Conservation (phyloP, 2,113 vertebrate species). For the Coregonus clupeaformis region DNA sequence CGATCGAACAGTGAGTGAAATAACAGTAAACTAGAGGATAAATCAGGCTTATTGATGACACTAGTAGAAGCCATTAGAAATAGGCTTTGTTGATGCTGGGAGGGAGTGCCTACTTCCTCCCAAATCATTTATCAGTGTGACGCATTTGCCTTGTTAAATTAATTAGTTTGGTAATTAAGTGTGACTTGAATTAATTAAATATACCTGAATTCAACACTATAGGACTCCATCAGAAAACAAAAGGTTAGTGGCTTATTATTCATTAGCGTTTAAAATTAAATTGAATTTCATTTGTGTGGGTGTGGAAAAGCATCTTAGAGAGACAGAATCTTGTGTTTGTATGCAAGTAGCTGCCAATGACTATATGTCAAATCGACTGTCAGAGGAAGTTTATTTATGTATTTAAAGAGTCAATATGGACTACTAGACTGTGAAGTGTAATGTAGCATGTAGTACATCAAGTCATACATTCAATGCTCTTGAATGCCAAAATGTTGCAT, state of each 20-base stretch:
- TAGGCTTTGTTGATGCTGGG: conserved; percentile 34
- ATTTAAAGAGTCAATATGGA: background rate
- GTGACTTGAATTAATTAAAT: conserved; percentile 76
- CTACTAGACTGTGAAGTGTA: conserved; percentile 28
- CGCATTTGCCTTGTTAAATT: conserved; percentile 69
- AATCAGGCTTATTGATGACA: background rate
- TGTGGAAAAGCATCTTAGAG: conserved; percentile 13
- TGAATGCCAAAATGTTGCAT: too few relatives aligned
- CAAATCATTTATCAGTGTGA: conserved; percentile 53
- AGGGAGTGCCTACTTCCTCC: conserved; percentile 48
- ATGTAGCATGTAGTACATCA: conserved; percentile 20
- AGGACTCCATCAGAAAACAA: conserved; percentile 43
- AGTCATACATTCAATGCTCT: too few relatives aligned
- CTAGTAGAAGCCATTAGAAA: conserved; percentile 51
- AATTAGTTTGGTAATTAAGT: conserved; percentile 76
- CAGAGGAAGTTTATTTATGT: too few relatives aligned
- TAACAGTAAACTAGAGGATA: conserved; percentile 28
- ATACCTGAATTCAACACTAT: conserved; percentile 60
- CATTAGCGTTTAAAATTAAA: conserved; percentile 58
- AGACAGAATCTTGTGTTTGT: conserved; percentile 32
- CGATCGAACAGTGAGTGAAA: conserved; percentile 40
- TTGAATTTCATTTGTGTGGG: conserved; percentile 58
- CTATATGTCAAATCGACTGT: conserved; percentile 11
- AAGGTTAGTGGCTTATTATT: conserved; percentile 52
- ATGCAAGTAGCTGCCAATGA: too few relatives aligned